phyloP scores from a whole-genome alignment of 2,113 vertebrate genomes.

The Suncus etruscus region DNA sequence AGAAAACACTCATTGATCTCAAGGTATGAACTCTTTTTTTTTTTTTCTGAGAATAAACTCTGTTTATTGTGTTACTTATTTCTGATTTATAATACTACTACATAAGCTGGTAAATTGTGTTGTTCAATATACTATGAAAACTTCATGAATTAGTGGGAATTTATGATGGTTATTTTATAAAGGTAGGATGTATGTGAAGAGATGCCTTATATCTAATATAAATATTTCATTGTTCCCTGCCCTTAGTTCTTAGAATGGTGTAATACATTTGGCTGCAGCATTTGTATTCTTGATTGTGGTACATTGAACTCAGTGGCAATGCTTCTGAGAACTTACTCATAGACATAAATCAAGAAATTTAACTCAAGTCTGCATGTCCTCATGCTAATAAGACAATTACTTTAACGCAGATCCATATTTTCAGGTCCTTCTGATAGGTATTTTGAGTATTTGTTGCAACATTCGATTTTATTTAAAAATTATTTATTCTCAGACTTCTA shows the following conservation, averaged over 20 bases:
- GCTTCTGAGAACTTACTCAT: no score
- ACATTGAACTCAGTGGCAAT: no score
- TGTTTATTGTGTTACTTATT: neutral
- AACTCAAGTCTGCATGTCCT: no score
- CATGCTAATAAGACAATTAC: no score
- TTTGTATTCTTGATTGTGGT: no score
- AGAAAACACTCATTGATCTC: neutral
- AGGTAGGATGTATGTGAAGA: neutral
- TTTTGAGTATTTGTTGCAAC: neutral
- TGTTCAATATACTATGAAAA: neutral
- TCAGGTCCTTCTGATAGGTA: neutral
- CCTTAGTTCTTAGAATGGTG: no score
- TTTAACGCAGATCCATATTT: no score
- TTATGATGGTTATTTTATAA: neutral
- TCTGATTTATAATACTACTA: neutral
- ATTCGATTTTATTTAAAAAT: no score
- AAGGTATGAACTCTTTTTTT: neutral
- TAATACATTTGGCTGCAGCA: no score
- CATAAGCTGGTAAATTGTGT: neutral
- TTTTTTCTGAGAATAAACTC: neutral
- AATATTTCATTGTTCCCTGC: no score
- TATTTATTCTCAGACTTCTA: no score
- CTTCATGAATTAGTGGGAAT: neutral
- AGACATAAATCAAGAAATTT: no score
- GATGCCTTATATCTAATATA: neutral